Conservation (phyloP, 2,113 vertebrate species). For the Atrichornis clamosus region DNA sequence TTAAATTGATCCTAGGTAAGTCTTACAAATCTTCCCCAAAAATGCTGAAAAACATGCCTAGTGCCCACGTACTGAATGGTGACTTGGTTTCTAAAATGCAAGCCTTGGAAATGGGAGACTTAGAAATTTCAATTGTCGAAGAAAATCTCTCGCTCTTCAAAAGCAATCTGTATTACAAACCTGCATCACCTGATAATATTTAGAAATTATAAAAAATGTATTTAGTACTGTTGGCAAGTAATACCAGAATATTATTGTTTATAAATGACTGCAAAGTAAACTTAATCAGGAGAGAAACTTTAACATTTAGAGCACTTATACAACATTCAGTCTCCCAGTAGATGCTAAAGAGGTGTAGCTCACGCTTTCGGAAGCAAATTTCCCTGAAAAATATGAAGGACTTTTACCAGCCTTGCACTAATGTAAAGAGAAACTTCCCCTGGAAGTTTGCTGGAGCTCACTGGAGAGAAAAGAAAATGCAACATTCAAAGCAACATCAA, state of each 20-base stretch:
- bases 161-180: background rate
- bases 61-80: background rate
- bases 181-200: background rate
- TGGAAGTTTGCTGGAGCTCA: background rate
- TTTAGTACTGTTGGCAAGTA: background rate
- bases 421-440: background rate
- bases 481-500: background rate
- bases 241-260: background rate
- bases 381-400: background rate
- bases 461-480: background rate
- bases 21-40: background rate
- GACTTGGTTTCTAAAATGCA: background rate
- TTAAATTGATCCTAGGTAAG: background rate
- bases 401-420: background rate
- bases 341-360: background rate
- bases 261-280: background rate
- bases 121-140: background rate
- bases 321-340: background rate
- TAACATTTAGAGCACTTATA: background rate
- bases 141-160: background rate
- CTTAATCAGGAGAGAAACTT: background rate
- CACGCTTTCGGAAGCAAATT: background rate
- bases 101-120: background rate
- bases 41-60: background rate
- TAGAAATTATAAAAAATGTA: background rate